These are phyloP conservation scores for Heliocidaris erythrogramma DNA, from an alignment of 35 echinoderm and acorn worm species.

Conservation along the genomic window DNA sequence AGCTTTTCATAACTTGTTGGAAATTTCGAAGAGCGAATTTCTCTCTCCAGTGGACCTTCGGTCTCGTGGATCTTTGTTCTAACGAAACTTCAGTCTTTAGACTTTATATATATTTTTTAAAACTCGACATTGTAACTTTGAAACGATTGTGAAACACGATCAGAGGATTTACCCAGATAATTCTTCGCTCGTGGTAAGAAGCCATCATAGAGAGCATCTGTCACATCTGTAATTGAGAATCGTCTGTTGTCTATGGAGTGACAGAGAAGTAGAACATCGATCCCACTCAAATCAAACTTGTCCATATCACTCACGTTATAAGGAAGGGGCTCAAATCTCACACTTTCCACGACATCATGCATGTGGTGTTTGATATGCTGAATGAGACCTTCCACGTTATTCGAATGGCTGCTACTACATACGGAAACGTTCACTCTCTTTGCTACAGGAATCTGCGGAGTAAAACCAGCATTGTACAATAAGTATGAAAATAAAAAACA, in stretches of 20 bases:
- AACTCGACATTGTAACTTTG: no score
- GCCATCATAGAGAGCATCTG: slow-evolving; percentile 7
- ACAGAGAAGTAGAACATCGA: neutral
- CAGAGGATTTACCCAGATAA: neutral
- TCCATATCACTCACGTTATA: neutral
- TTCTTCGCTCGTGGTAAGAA: neutral
- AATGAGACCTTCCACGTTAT: neutral
- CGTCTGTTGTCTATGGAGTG: slow-evolving; percentile 22
- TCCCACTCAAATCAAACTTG: neutral
- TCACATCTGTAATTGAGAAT: neutral
- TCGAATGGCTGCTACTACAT: neutral
- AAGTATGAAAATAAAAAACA: no score
- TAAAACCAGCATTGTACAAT: no score
- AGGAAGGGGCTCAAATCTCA: slow-evolving; percentile 9
- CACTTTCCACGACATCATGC: neutral
- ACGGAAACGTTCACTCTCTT: neutral
- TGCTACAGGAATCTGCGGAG: neutral
- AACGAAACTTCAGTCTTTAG: no score
- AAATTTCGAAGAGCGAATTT: no score
- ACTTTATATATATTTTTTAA: no score
- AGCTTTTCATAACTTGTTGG: no score
- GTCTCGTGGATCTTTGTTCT: no score
- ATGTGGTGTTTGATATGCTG: neutral
- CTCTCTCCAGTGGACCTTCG: no score
- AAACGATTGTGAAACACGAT: no score